Evolutionary conservation across 1,140 invertebrate species (phyloP).

Genomic region (Drosophila grimshawi): DNA sequence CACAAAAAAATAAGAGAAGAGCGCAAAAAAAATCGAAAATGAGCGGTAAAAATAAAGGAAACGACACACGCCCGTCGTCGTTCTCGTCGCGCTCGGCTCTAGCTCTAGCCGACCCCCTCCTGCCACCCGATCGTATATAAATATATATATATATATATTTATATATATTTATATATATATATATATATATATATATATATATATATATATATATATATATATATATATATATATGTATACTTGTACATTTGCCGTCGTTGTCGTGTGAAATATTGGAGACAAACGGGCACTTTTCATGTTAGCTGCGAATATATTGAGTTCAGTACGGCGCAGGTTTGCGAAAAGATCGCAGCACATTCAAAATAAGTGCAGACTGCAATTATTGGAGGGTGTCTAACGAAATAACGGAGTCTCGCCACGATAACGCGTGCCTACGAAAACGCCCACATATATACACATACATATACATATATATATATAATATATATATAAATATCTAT

Average conservation of each 20-base stretch:
- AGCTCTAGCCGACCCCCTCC: neutral
- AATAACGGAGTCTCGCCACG: neutral
- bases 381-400: neutral
- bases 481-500: neutral
- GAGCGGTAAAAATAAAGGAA: conserved; percentile 48
- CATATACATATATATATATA: conserved; percentile 2
- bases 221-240: conserved; percentile 46
- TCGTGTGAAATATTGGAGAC: conserved; percentile 81
- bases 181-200: conserved; percentile 35
- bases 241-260: conserved; percentile 34
- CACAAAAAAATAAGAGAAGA: neutral
- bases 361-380: conserved; percentile 37
- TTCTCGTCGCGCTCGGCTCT: conserved; percentile 17
- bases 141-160: no score
- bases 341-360: conserved; percentile 69
- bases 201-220: neutral
- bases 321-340: conserved; percentile 80
- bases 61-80: conserved; percentile 48
- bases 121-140: conserved; percentile 13
- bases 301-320: conserved; percentile 74
- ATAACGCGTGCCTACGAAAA: conserved; percentile 7
- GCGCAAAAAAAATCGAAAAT: conserved; percentile 15
- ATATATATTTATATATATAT: no score
- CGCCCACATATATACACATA: neutral
- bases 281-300: conserved; percentile 80